These are phyloP conservation scores for Plemyria rubiginata DNA, from an alignment of 2,888 invertebrate species.

Conservation along the genomic window DNA sequence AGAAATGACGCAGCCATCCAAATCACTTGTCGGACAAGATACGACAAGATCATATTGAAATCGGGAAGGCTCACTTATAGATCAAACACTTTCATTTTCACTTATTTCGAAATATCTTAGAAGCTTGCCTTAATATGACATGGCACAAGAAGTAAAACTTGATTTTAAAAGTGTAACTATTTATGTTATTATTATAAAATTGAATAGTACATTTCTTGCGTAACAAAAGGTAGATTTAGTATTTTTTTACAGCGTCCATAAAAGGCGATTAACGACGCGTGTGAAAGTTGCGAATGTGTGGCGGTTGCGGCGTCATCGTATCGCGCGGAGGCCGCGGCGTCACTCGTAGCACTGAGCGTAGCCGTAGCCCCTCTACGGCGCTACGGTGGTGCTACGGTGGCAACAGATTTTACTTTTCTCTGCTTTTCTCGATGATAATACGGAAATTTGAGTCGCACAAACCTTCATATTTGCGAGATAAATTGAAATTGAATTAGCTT, in stretches of 20 bases:
- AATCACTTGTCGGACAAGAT: slow-evolving; percentile 56
- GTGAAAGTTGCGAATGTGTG: slow-evolving; percentile 57
- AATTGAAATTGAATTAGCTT: neutral
- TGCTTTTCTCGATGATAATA: neutral
- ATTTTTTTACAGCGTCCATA: slow-evolving; percentile 66
- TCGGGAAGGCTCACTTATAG: slow-evolving; percentile 36
- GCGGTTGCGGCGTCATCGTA: slow-evolving; percentile 50
- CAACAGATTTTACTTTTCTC: slow-evolving; percentile 34
- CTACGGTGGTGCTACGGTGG: slow-evolving; percentile 50
- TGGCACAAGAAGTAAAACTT: slow-evolving; percentile 2
- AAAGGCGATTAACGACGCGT: slow-evolving; percentile 70
- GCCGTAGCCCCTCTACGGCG: slow-evolving; percentile 44
- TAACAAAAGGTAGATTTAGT: slow-evolving; percentile 35
- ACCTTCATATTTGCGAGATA: neutral
- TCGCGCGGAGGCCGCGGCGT: slow-evolving; percentile 62
- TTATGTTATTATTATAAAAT: slow-evolving; percentile 12
- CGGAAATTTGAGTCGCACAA: neutral
- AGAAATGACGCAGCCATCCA: slow-evolving; percentile 64
- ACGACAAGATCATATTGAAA: slow-evolving; percentile 53
- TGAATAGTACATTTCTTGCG: slow-evolving; percentile 22
- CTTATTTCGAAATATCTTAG: slow-evolving; percentile 11
- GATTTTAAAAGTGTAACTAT: slow-evolving; percentile 12
- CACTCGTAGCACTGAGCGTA: slow-evolving; percentile 67
- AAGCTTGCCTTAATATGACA: slow-evolving; percentile 19
- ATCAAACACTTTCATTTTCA: slow-evolving; percentile 42